These are phyloP conservation scores for Bombus waltoni DNA, from an alignment of 1,140 invertebrate genomes.

Conservation along the genomic window DNA sequence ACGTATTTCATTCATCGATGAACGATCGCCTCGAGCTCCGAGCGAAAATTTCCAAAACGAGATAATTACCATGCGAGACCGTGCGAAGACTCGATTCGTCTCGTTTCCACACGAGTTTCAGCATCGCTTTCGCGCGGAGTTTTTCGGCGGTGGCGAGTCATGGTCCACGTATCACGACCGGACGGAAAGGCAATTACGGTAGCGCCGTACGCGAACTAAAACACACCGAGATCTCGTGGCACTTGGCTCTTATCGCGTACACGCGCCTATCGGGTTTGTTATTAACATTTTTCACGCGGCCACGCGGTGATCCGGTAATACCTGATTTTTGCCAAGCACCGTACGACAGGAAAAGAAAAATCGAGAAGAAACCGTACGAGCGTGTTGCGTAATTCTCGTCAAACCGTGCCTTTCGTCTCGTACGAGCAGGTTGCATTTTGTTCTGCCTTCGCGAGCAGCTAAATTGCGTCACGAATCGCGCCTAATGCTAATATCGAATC, in stretches of 20 bases:
- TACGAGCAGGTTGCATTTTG: slow-evolving; percentile 44
- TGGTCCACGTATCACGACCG: slow-evolving; percentile 54
- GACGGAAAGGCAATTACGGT: slow-evolving; percentile 56
- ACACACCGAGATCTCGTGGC: slow-evolving; percentile 11
- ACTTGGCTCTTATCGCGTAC: slow-evolving; percentile 27
- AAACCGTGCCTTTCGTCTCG: not conserved
- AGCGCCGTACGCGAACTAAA: slow-evolving; percentile 8
- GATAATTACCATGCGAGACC: not conserved
- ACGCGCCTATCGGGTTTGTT: slow-evolving; percentile 30
- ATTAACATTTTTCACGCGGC: slow-evolving; percentile 57
- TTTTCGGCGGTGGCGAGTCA: slow-evolving; percentile 52
- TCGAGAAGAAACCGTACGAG: not conserved
- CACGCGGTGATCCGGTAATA: slow-evolving; percentile 44
- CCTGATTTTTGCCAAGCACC: not conserved
- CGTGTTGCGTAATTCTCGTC: slow-evolving; percentile 17
- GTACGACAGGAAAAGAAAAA: slow-evolving; percentile 10
- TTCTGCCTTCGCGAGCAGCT: not conserved
- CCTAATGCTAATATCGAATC: slow-evolving; percentile 16
- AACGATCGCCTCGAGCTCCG: too few relatives aligned
- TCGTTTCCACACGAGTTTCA: slow-evolving; percentile 30
- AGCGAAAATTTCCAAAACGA: not conserved
- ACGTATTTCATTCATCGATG: not conserved
- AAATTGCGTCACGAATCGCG: slow-evolving; percentile 28
- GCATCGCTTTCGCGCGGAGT: slow-evolving; percentile 35
- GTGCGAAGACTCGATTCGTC: slow-evolving; percentile 40